A percentile compares a stretch with the other conserved stretches of the same genome.
These are phyloP conservation scores for Drosophila subpulchrella DNA, from an alignment of 1,140 invertebrate genomes.

Conservation along the genomic window DNA sequence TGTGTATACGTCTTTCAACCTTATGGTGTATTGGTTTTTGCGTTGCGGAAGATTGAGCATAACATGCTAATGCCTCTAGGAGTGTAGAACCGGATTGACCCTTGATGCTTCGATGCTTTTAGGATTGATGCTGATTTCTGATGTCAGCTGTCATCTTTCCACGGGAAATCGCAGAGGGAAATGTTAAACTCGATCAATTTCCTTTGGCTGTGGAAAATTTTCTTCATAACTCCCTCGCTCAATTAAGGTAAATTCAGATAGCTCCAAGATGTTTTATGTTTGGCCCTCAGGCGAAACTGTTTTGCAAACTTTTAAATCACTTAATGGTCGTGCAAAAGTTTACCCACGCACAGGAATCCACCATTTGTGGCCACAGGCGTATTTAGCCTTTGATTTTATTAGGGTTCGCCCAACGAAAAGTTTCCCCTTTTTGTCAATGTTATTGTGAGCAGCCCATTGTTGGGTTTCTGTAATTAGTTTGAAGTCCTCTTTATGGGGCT, in stretches of 20 bases:
- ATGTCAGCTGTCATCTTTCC: slow-evolving; percentile 15
- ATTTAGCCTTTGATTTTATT: slow-evolving; percentile 65
- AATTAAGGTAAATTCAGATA: slow-evolving; percentile 17
- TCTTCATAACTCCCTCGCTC: neutral
- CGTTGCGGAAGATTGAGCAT: slow-evolving; percentile 23
- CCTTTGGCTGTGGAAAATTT: slow-evolving; percentile 16
- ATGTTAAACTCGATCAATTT: slow-evolving; percentile 40
- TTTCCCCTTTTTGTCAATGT: slow-evolving; percentile 39
- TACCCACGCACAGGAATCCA: slow-evolving; percentile 33
- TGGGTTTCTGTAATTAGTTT: slow-evolving; percentile 63
- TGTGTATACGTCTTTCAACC: neutral
- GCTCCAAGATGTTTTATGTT: neutral
- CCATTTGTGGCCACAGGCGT: slow-evolving; percentile 48
- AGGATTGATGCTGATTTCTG: slow-evolving; percentile 24
- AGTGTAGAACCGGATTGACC: slow-evolving; percentile 22
- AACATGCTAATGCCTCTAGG: slow-evolving; percentile 7
- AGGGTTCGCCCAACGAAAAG: slow-evolving; percentile 45
- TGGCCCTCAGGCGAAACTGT: slow-evolving; percentile 3
- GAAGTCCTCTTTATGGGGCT: slow-evolving; percentile 49
- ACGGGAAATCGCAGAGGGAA: slow-evolving; percentile 13
- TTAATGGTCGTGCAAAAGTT: slow-evolving; percentile 63
- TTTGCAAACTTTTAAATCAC: slow-evolving; percentile 68
- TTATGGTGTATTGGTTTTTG: slow-evolving; percentile 1
- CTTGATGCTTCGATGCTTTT: slow-evolving; percentile 25
- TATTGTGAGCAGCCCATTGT: slow-evolving; percentile 17